Evolutionary conservation across 2,797 vertebrate species (phyloP).

Genomic region (Choloepus didactylus): DNA sequence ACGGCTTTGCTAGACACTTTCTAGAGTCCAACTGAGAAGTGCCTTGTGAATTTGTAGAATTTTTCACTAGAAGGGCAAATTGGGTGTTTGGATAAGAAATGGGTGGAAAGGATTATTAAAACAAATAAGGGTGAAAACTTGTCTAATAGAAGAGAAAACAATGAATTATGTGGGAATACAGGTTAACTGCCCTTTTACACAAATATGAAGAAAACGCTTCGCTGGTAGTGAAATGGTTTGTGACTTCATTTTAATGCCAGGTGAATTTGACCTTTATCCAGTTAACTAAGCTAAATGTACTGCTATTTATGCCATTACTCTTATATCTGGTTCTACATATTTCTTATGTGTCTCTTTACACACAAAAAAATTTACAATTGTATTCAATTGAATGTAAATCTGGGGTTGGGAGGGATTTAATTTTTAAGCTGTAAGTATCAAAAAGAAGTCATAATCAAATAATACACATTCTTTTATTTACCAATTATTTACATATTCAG

Average conservation of each 20-base stretch:
- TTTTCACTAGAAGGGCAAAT: slow-evolving; percentile 8
- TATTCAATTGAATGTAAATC: neutral
- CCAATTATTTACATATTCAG: neutral
- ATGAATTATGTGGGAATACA: neutral
- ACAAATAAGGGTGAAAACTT: neutral
- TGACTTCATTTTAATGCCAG: neutral
- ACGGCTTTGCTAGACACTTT: slow-evolving; percentile 19
- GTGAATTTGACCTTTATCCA: neutral
- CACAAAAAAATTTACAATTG: neutral
- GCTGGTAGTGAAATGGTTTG: neutral
- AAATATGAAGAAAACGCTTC: neutral
- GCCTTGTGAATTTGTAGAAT: neutral
- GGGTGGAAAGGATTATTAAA: neutral
- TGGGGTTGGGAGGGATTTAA: neutral
- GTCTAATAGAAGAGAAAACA: slow-evolving; percentile 40
- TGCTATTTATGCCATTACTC: neutral
- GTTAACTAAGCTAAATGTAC: neutral
- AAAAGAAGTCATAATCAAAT: neutral
- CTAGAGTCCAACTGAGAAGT: neutral
- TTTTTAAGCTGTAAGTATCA: neutral
- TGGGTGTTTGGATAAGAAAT: neutral
- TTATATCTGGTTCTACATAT: neutral
- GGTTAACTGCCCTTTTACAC: neutral
- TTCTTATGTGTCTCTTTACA: neutral
- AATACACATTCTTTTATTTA: neutral